Base-by-base conservation (phyloP, 2,888 invertebrate species). In the Epirrhoe alternata region DNA sequence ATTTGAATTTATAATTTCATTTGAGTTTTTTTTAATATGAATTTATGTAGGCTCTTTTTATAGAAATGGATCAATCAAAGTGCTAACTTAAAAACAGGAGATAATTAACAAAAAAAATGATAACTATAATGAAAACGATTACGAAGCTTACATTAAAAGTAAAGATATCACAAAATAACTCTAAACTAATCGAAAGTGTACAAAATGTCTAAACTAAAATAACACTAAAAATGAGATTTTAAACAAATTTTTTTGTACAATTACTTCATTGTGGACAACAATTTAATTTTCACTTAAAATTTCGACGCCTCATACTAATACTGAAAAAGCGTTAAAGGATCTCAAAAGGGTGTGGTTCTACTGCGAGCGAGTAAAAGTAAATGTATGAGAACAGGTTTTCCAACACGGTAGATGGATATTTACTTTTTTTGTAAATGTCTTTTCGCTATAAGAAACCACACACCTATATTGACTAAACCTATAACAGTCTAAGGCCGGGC, bases 241-340 rank as follows among this genome's bases (percentile, higher is more conserved):
- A 66, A 57, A 66, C 51, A 61, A 52, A 42, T 52, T 61, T 55
- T 60, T 45, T 51, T 54, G 38, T 35, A 56, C 45, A 49, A 55
- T 45, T 53, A 55, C 24, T 54, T 30, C 30, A 56, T 52, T 52
- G 45, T 62, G 33, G 30, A 54, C 47, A 66, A 62, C 56, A 63
- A 58, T 61, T 61, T 64, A 47, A 66, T 69, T 65, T 67, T 68
- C 16, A 65, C 53, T 62, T 60, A 61, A 64, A 70, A 50, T 62
- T 69, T 55, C 53, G 74, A 83, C 81, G 86, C 86, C 86, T 87
- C 86, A 74, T 82, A 84, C 78, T 89, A 90, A 90, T 89, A 90
- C 89, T 89, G 88, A 77, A 83, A 81, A 80, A 77, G 69, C 66
- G 63, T 57, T 66, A 62, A 8, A 56, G 17, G 56, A 61, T 45